Evolutionary conservation across 2,888 invertebrate species (phyloP), one percentile per base, ranked within the genome.

Genomic region (Eulithis testata): DNA sequence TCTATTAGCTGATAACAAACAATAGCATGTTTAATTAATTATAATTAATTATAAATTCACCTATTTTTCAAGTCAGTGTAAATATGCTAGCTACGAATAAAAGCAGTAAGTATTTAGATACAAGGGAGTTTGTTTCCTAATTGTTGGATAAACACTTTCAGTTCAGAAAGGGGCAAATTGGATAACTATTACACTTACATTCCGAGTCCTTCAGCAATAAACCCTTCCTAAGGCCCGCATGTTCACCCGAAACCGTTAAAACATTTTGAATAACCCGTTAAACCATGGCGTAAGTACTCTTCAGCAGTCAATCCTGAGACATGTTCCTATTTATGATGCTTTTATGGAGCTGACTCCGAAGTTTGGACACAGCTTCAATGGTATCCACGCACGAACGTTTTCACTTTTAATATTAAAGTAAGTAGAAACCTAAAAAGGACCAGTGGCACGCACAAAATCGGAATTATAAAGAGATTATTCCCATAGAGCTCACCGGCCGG

Each of bases 331-430:
- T 80, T 80, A 81, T 76, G 77, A 73, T 65, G 71, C 74, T 77
- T 82, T 82, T 81, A 82, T 78, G 75, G 76, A 75, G 81, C 80
- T 73, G 74, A 73, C 72, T 77, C 68, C 60, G 75, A 76, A 79
- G 70, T 80, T 79, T 72, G 72, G 73, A 53, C 69, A 76, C 54
- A 54, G 54, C 8, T 27, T 36, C 4, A 14, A 36, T 7, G 27
- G 52, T 31, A 31, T 0, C 11, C n/a, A 1, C 21, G 3, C 14
- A 31, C 21, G 52, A 60, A 36, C 1, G 11, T 3, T 44, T 31
- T 31, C 11, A n/a, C 53, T 7, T 2, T 37, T 1, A 40, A 11
- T 40, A 40, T 40, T 8, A 0, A 40, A 6, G 8, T 12, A 21
- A 21, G 21, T 21, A 21, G 21, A 21, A 21, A 31, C 53, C 0